These are phyloP conservation scores for Girardinichthys multiradiatus DNA, from an alignment of 2,113 vertebrate genomes.

Conservation along the genomic window DNA sequence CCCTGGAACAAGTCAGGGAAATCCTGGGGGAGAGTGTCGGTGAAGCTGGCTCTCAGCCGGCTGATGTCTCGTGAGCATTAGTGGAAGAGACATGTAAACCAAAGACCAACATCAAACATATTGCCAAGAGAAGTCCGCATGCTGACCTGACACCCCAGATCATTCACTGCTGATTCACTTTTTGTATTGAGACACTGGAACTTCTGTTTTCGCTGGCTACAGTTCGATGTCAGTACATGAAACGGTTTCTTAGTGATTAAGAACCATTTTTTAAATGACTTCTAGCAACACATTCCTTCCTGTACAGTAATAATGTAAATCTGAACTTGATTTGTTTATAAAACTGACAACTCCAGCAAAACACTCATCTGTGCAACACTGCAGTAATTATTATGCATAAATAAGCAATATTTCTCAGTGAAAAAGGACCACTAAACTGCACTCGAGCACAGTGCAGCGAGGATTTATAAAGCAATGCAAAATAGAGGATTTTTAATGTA, in stretches of 20 bases:
- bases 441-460: conserved; percentile 52
- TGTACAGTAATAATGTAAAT: conserved; percentile 23
- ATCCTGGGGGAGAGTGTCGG: conserved; percentile 80
- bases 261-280: background rate
- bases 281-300: conserved; percentile 13
- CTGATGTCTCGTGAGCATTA: conserved; percentile 77
- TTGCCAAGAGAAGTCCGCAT: background rate
- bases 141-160: conserved; percentile 3
- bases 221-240: background rate
- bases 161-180: conserved; percentile 32
- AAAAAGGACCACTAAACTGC: conserved; percentile 14
- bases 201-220: conserved; percentile 4
- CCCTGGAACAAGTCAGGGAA: conserved; percentile 82
- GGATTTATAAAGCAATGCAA: conserved; percentile 30
- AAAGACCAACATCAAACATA: conserved; percentile 42
- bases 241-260: conserved; percentile 16
- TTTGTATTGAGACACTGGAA: conserved; percentile 16
- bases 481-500: conserved; percentile 11
- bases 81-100: conserved; percentile 10
- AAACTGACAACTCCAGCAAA: conserved; percentile 43
- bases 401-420: conserved; percentile 3
- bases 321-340: conserved; percentile 32
- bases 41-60: conserved; percentile 64
- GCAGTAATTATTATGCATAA: conserved; percentile 3
- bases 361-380: conserved; percentile 35